Base-by-base conservation (phyloP, 2,888 invertebrate species). In the Phyto melanocephala region DNA sequence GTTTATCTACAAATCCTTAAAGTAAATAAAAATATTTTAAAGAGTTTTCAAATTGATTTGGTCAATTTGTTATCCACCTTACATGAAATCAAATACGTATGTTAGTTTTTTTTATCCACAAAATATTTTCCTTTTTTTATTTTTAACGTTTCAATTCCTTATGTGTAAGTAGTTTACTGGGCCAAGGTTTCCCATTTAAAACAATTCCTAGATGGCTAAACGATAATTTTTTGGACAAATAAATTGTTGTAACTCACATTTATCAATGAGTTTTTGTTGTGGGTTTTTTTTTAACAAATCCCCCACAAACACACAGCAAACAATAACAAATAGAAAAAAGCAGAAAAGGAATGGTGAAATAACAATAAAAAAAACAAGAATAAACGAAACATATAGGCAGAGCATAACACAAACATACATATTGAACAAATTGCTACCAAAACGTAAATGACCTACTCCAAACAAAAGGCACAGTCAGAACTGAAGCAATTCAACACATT, bases 391-490 rank as follows among this genome's bases (percentile, higher is more conserved):
- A 50, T 13, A 17, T 28, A 33, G 68, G 15, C 22, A 56, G 13
- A 10, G 45, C 6, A 6, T 28, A 28, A 28, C 28, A 47, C 22
- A 47, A 20, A 37, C 37, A 17, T 50, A n/a, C 15, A 62, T 37
- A 45, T n/a, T 5, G 3, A 37, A 28, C 54, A 62, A 81, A 68
- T 40, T 77, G 68, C 56, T 60, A 65, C 56, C 78, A 63, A 67
- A 82, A 75, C 63, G 70, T 7, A 54, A 70, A 65, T 75, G 78
- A 75, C 81, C 81, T 56, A 74, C 28, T 28, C 28, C 63, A 70
- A 77, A 76, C 6, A 13, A 60, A 22, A 54, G 22, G n/a, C 10
- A 47, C n/a, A n/a, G n/a, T n/a, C 6, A 28, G 28, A 28, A 5
- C 6, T 28, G 3, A 28, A 28, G 28, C 4, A 28, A 76, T 60